Evolutionary conservation across 2,888 invertebrate species (phyloP).

Genomic region (Ectropis crepuscularia): DNA sequence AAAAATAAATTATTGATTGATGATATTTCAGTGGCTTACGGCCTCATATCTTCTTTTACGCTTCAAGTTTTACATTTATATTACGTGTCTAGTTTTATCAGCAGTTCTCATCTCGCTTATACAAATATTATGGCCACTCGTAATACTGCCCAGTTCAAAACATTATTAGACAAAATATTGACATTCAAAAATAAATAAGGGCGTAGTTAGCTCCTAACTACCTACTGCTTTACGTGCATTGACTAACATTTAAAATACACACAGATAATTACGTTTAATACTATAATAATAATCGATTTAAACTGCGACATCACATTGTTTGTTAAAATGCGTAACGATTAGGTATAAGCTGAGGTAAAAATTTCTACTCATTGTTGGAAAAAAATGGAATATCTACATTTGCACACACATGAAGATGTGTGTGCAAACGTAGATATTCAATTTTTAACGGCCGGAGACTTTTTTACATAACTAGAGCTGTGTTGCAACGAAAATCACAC

Average conservation of each 20-base stretch:
- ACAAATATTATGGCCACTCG: conserved; percentile 13
- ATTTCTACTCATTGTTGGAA: too few relatives aligned
- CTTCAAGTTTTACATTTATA: neutral
- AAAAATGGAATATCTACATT: too few relatives aligned
- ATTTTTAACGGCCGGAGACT: too few relatives aligned
- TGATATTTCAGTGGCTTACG: neutral
- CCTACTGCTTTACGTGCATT: too few relatives aligned
- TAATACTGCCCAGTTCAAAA: conserved; percentile 10
- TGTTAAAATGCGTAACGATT: neutral
- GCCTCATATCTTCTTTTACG: neutral
- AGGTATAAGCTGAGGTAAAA: too few relatives aligned
- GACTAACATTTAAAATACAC: neutral
- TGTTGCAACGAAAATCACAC: too few relatives aligned
- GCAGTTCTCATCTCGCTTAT: neutral
- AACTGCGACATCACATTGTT: neutral
- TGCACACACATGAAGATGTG: too few relatives aligned
- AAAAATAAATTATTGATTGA: too few relatives aligned
- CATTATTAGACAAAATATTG: conserved; percentile 7
- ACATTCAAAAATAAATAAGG: conserved; percentile 15
- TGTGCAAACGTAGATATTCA: too few relatives aligned
- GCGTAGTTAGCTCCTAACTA: too few relatives aligned
- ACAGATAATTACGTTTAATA: neutral
- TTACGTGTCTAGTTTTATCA: conserved; percentile 7
- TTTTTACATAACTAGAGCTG: too few relatives aligned
- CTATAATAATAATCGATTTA: too few relatives aligned